Evolutionary conservation across 2,113 vertebrate genomes (phyloP).

Genomic region (Zosterops japonicus): DNA sequence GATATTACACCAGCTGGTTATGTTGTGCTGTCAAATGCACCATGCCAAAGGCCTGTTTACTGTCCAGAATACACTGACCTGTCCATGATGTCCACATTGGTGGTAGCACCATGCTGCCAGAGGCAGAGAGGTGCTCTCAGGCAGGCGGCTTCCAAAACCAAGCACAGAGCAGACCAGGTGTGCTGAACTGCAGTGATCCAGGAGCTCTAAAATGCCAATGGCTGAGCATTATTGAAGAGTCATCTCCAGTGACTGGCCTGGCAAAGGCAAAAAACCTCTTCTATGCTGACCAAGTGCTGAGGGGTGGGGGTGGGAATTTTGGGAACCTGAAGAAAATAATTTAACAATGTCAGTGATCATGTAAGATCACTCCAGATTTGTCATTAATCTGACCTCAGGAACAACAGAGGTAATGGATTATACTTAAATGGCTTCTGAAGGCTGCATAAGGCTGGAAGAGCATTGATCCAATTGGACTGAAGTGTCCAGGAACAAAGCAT

Average conservation of each 20-base stretch:
- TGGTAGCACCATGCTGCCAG: background rate
- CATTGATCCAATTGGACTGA: background rate
- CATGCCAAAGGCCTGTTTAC: background rate
- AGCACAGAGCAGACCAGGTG: background rate
- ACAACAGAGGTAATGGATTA: background rate
- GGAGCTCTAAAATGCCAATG: background rate
- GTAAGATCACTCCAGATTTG: background rate
- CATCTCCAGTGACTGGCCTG: background rate
- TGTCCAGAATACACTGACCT: background rate
- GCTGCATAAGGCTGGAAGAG: background rate
- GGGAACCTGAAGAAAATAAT: background rate
- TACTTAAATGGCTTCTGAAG: background rate
- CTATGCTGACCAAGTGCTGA: background rate
- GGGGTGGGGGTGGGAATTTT: background rate
- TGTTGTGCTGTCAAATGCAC: accelerated
- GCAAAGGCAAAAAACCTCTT: background rate
- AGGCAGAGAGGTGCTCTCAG: background rate
- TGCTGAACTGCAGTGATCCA: background rate
- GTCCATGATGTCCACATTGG: background rate
- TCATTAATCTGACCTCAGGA: background rate
- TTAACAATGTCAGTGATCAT: background rate
- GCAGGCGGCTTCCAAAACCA: background rate
- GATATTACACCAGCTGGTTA: background rate
- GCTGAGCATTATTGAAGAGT: background rate
- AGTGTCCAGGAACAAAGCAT: background rate